Evolutionary conservation across 2,113 vertebrate species (phyloP).

Genomic region (Aythya baeri): DNA sequence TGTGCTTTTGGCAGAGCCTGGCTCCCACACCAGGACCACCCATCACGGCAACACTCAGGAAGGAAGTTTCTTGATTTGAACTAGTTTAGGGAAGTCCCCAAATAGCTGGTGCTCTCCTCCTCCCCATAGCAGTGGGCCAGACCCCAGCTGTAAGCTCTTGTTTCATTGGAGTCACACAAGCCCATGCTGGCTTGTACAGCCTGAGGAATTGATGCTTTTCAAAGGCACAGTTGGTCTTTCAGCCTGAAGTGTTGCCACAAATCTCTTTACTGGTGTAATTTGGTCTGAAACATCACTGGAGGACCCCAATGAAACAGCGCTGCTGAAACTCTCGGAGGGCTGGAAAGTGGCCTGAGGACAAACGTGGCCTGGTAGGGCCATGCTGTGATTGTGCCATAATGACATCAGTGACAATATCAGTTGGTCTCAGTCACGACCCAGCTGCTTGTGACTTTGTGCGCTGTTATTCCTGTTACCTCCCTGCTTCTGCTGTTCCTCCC

Average conservation of each 20-base stretch:
- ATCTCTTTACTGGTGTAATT: neutral
- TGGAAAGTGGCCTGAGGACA: neutral
- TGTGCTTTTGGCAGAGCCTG: neutral
- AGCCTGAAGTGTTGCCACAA: neutral
- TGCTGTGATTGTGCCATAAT: neutral
- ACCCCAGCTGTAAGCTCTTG: neutral
- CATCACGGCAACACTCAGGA: neutral
- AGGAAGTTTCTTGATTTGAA: neutral
- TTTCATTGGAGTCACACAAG: neutral
- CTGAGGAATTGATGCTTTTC: neutral
- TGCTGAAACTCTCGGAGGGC: neutral
- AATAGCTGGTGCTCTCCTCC: neutral
- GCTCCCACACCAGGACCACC: neutral
- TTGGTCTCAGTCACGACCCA: neutral
- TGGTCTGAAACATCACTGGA: neutral
- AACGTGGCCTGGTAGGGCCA: neutral
- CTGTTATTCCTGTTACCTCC: neutral
- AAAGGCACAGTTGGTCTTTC: neutral
- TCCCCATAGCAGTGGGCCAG: neutral
- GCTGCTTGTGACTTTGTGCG: neutral
- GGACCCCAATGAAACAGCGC: neutral
- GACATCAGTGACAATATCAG: neutral
- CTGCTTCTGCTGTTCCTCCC: neutral
- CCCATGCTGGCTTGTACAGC: neutral
- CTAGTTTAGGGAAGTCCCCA: neutral